Conservation (phyloP, 1,140 invertebrate genomes). For the Halesus radiatus region DNA sequence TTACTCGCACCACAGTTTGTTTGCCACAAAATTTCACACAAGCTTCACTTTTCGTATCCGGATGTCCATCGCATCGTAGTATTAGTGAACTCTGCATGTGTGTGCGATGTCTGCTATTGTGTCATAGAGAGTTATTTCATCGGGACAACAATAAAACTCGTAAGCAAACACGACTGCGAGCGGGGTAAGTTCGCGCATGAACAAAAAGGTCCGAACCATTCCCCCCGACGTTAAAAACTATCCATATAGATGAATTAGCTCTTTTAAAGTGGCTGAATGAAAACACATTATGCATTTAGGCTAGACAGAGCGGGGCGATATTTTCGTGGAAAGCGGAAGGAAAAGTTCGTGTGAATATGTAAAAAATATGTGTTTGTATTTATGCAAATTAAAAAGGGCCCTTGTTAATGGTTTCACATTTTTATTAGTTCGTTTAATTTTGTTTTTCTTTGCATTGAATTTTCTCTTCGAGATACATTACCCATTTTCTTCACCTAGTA, state of each 20-base stretch:
- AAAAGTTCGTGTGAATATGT: conserved; percentile 12
- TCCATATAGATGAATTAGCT: neutral
- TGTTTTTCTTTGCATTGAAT: neutral
- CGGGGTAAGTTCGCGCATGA: neutral
- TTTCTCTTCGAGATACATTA: neutral
- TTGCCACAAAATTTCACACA: conserved; percentile 4
- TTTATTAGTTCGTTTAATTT: neutral
- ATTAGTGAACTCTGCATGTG: conserved; percentile 22
- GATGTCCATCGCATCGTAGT: neutral
- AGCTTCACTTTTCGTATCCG: conserved; percentile 37
- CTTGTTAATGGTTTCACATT: neutral
- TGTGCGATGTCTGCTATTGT: conserved; percentile 22
- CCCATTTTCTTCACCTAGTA: neutral
- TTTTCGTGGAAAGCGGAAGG: conserved; percentile 28
- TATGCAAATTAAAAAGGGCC: neutral
- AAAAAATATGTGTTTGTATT: neutral
- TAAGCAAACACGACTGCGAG: neutral
- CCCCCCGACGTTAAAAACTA: neutral
- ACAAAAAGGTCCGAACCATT: neutral
- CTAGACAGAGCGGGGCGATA: conserved; percentile 19
- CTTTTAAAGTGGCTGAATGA: neutral
- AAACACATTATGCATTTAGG: conserved; percentile 24
- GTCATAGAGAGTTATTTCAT: conserved; percentile 37
- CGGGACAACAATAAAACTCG: conserved; percentile 7
- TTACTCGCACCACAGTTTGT: conserved; percentile 7